Evolutionary conservation across 2,113 vertebrate genomes (phyloP).

Genomic region (Sinosuthora webbiana): DNA sequence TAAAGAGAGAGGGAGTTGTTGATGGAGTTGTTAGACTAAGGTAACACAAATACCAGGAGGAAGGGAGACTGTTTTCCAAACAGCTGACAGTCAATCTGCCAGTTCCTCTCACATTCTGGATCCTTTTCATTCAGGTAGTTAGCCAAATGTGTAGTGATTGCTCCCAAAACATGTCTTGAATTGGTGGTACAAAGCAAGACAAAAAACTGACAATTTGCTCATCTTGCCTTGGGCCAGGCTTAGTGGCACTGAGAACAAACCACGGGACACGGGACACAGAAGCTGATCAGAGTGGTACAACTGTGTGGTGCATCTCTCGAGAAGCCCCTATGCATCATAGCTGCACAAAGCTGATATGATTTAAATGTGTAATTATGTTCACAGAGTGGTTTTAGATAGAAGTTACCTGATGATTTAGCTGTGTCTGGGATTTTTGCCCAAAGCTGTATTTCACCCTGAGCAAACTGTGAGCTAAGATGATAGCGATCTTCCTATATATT

Average conservation of each 20-base stretch:
- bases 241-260: neutral
- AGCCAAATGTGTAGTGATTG: neutral
- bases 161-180: neutral
- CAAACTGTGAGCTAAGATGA: neutral
- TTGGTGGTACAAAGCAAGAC: neutral
- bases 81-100: neutral
- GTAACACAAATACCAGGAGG: neutral
- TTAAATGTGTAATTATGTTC: neutral
- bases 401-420: neutral
- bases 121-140: neutral
- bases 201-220: neutral
- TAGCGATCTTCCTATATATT: neutral
- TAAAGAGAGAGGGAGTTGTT: neutral
- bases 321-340: neutral
- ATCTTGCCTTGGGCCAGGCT: neutral
- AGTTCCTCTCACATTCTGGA: neutral
- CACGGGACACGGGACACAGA: accelerated
- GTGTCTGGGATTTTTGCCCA: neutral
- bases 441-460: neutral
- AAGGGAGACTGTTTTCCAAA: neutral
- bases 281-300: neutral
- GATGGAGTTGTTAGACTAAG: neutral
- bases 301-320: neutral
- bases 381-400: neutral
- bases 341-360: neutral